Evolutionary conservation across 2,797 vertebrate species (phyloP), one percentile per base, ranked within the genome.

Genomic region (Karalla daura): DNA sequence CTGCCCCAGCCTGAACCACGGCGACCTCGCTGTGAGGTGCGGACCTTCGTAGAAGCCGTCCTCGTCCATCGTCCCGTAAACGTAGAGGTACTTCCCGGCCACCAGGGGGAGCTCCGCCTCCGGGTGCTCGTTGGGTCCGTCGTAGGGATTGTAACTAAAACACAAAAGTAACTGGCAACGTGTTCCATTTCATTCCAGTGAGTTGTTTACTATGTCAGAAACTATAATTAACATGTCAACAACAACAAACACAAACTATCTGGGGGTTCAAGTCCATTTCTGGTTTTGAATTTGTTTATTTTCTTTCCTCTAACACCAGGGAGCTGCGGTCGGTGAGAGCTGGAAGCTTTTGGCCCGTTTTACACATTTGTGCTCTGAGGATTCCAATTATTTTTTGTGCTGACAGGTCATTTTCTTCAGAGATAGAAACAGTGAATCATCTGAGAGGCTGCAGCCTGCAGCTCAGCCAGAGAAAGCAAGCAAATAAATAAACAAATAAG

Each of bases 21-120:
- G n/a, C n/a, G n/a, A n/a, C n/a, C n/a, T n/a, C n/a, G n/a, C n/a
- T n/a, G n/a, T n/a, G n/a, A n/a, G n/a, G n/a, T n/a, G n/a, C 83
- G 66, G 74, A 99, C 98, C 98, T 96, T 99, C 97, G 5, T 97
- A 99, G 88, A 99, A 99, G 49, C 98, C 98, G 5, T 99, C 98
- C 70, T 99, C 98, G 4, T 99, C 98, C 98, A 99, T 99, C 64
- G 96, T 96, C 62, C 98, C 98, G 15, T 99, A 99, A 45, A 99
- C 90, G 4, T 99, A 99, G 17, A 99, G 96, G 88, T 99, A 99
- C 82, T 98, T 99, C 83, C 98, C 98, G 41, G 98, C 95, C 67
- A 96, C 94, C 86, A 99, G 95, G 39, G 98, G 97, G 80, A 99
- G 97, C 91, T 99, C 98, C 1, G 98, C 98, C 78, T 99, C 98